Evolutionary conservation across 1,140 invertebrate species (phyloP), one percentile per base, ranked within the genome.

Genomic region (Teleogryllus occipitalis): DNA sequence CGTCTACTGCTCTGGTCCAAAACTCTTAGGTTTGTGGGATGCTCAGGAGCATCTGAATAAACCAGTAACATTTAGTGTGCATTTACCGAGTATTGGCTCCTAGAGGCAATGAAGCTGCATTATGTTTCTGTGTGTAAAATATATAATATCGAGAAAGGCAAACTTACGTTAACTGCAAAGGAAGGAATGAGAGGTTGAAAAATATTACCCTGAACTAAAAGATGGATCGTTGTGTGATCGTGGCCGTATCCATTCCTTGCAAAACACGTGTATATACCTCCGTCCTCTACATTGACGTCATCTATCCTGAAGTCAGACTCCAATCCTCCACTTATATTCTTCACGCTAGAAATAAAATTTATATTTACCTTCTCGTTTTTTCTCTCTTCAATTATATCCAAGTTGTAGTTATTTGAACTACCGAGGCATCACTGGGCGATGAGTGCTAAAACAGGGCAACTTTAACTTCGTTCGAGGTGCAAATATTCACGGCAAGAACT

Each of bases 181-280:
- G 10, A 65, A 65, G 54, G 18, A 14, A 14, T 10, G 10, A 65
- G 54, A 14, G 54, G 54, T 65, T 3, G 54, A 47, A 78, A 14
- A 79, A 75, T 12, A 10, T 81, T 82, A 85, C 84, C 84, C 81
- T 84, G 82, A 74, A 85, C 84, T 54, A 82, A 74, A 18, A 85
- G 81, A 79, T 82, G 81, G 47, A 84, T 83, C 7, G 82, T 81
- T 72, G 82, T 82, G 46, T 84, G 85, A 8, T 85, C 83, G 47
- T 86, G 84, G 0, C 86, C 87, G 49, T 86, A 85, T 10, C 82
- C 79, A 82, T 88, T 87, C 7, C 78, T 83, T 0, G 88, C 89
- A 6, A 84, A 83, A 82, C 89, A 90, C 0, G 85, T 86, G 82
- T 90, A 90, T 75, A 83, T 82, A 0, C 89, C 89, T 74, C 87